Base-by-base conservation (phyloP, 2,113 vertebrate species). In the Oncorhynchus nerka region DNA sequence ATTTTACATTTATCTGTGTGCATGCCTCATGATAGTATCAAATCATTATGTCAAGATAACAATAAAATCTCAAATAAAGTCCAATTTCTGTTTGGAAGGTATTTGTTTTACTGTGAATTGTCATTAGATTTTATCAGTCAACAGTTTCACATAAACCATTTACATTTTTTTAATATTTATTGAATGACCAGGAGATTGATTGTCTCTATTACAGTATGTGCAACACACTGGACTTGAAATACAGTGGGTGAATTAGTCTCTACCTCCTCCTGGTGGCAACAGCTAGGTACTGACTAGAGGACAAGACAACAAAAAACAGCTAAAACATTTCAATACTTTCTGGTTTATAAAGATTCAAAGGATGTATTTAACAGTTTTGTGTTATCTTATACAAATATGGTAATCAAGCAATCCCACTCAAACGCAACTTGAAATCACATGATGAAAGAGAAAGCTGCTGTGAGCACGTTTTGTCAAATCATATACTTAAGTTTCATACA, bases 1-100 rank as follows among this genome's bases (percentile, higher is more conserved):
- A 88, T 86, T 80, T 77, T 84, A 85, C 87, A 89, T 89, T 75
- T 90, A 88, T 92, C 90, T 94, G 94, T 95, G 95, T 97, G 97
- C 97, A 98, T 98, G 97, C 96, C 91, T 93, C 91, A 89, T 94
- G 92, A 88, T 95, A 94, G 94, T 94, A 92, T 81, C 85, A 91
- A 89, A 90, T 92, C 90, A 91, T 85, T 86, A 88, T 93, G 90
- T 89, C 84, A 87, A 88, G 85, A 87, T 83, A 89, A 66, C 26
- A 66, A 92, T 92, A 91, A 91, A 94, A 90, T 85, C 74, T 82
- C 84, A 89, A 86, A 76, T 85, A 75, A 88, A 86, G 77, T 30
- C 78, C 79, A 22, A 7, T 79, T 79, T 83, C 70, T 75, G 32
- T 76, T 79, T 73, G 19, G 26, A 9, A 68, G 5, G 45, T 28